These are phyloP conservation scores for Anguilla rostrata DNA, from an alignment of 2,113 vertebrate genomes.

Conservation along the genomic window DNA sequence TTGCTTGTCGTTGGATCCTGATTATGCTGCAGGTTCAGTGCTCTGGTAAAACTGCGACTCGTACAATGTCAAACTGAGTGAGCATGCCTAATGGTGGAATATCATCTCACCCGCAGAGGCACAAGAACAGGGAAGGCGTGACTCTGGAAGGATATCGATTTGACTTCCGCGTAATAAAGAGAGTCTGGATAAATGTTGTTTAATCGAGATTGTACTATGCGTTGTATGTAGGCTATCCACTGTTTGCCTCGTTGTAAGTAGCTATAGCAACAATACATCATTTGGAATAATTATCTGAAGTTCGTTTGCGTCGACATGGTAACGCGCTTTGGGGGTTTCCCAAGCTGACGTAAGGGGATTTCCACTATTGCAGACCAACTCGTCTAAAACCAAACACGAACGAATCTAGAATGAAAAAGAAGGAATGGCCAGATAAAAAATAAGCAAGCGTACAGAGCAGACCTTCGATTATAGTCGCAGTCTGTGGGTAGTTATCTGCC, in stretches of 20 bases:
- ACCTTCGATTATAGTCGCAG: background rate
- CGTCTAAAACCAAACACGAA: background rate
- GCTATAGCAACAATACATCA: background rate
- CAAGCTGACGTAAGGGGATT: conserved; percentile 61
- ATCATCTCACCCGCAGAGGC: background rate
- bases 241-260: background rate
- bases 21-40: too few relatives aligned
- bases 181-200: background rate
- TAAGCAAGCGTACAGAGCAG: too few relatives aligned
- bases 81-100: background rate
- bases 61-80: background rate
- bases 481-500: background rate
- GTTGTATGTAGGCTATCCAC: too few relatives aligned
- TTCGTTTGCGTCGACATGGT: conserved; percentile 26
- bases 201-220: background rate
- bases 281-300: background rate
- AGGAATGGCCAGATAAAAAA: background rate
- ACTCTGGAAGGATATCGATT: too few relatives aligned
- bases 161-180: too few relatives aligned
- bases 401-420: background rate
- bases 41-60: background rate
- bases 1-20: too few relatives aligned
- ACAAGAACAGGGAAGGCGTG: too few relatives aligned
- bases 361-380: conserved; percentile 37
- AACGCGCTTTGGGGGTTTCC: conserved; percentile 44